Percentiles rank a stretch among this genome's conserved stretches.
Conservation (phyloP, 2,113 vertebrate species). For the Oenanthe melanoleuca region DNA sequence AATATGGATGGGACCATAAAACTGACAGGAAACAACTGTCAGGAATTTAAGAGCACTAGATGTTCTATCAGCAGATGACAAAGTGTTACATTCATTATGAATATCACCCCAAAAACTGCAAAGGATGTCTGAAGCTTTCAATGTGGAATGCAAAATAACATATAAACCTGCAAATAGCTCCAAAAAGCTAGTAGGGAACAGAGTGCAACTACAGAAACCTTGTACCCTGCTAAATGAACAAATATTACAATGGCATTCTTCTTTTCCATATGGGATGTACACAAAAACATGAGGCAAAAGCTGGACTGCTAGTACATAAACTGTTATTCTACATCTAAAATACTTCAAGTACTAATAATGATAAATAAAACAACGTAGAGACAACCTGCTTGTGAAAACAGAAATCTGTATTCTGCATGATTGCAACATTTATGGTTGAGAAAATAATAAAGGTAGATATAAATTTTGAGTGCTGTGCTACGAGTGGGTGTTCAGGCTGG, state of each 20-base stretch:
- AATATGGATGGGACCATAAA: background rate
- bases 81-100: background rate
- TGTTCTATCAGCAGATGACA: background rate
- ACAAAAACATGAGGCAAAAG: background rate
- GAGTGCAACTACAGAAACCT: background rate
- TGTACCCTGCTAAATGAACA: background rate
- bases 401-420: background rate
- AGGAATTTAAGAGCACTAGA: background rate
- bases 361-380: background rate
- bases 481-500: background rate
- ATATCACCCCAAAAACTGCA: background rate
- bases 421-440: background rate
- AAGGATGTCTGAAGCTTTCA: background rate
- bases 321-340: background rate
- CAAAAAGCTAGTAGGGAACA: background rate
- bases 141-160: background rate
- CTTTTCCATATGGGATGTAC: background rate
- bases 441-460: background rate
- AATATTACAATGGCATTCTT: background rate
- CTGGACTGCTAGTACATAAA: background rate
- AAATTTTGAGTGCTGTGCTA: background rate
- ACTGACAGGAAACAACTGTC: background rate
- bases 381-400: background rate
- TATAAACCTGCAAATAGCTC: background rate
- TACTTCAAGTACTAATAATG: background rate